Base-by-base conservation (phyloP, 1,140 invertebrate species). In the Oryctes rhinoceros region DNA sequence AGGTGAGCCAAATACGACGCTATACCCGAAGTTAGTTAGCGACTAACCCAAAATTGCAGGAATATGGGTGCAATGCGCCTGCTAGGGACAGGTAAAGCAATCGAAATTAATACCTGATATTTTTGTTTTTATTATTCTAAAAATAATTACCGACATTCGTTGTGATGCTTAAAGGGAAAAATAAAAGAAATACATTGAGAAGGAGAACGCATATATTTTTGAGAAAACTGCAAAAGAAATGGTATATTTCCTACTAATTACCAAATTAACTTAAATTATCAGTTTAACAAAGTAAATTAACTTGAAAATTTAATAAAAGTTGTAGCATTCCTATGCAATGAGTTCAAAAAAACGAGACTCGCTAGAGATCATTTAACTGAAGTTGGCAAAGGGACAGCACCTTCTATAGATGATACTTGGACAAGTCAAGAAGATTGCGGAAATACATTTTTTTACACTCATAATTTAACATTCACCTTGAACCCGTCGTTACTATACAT, bases 161-260 rank as follows among this genome's bases (percentile, higher is more conserved):
- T 3, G n/a, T 13, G 53, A 59, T 59, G 18, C 4, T 59, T 59
- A 18, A 59, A 18, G 18, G 15, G 7, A 59, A 59, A 53, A 53
- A 53, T 4, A 53, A 53, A 10, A 53, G 10, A 49, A 4, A 13
- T 7, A 49, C 10, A 30, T 30, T 30, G 24, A 0, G 2, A 30
- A 59, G 18, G 53, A 59, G n/a, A 59, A 59, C 7, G 53, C 53
- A 59, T 59, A 20, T 59, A 18, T 59, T 59, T 59, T 59, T 59
- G 0, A 53, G 49, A 59, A 59, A 59, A n/a, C 15, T 59, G n/a
- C 53, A 59, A 18, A 59, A 13, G 4, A 59, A 59, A 59, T n/a
- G 10, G 15, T 15, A 59, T 59, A 59, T 59, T 15, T 59, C 53
- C 18, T 5, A 6, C n/a, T 15, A 11, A 44, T 44, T 4, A 44